Conservation (phyloP, 2,113 vertebrate species). For the Nothocercus julius region DNA sequence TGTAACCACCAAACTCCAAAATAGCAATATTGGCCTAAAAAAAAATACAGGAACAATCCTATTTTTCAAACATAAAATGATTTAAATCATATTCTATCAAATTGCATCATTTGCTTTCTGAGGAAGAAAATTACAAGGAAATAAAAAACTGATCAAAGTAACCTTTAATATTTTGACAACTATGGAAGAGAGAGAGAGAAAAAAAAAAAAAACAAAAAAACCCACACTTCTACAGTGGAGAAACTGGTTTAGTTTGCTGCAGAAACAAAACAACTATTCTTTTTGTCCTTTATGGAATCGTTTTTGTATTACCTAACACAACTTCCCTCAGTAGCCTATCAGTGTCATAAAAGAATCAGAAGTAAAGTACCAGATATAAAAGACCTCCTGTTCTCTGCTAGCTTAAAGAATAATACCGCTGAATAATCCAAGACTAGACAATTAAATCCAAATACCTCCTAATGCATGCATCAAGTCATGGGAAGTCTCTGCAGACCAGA, state of each 20-base stretch:
- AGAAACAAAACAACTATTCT: not conserved
- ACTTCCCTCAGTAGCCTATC: not conserved
- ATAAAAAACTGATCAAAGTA: not conserved
- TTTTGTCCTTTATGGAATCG: not conserved
- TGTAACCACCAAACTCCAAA: not conserved
- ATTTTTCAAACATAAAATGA: not conserved
- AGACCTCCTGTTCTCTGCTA: not conserved
- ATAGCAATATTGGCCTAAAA: not conserved
- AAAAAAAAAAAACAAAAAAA: not conserved
- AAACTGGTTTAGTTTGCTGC: not conserved
- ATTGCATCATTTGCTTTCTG: not conserved
- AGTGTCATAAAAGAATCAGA: not conserved
- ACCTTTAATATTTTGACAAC: not conserved
- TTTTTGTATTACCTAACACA: not conserved
- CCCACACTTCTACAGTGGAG: not conserved
- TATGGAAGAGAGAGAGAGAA: too few relatives aligned
- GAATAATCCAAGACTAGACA: not conserved
- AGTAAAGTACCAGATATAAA: not conserved
- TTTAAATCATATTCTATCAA: not conserved
- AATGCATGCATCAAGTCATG: not conserved
- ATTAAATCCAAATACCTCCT: not conserved
- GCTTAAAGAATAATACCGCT: not conserved
- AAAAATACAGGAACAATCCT: not conserved
- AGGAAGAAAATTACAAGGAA: not conserved
- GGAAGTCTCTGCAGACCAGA: not conserved